Evolutionary conservation across 2,888 invertebrate species (phyloP).

Genomic region (Venusia cambrica): DNA sequence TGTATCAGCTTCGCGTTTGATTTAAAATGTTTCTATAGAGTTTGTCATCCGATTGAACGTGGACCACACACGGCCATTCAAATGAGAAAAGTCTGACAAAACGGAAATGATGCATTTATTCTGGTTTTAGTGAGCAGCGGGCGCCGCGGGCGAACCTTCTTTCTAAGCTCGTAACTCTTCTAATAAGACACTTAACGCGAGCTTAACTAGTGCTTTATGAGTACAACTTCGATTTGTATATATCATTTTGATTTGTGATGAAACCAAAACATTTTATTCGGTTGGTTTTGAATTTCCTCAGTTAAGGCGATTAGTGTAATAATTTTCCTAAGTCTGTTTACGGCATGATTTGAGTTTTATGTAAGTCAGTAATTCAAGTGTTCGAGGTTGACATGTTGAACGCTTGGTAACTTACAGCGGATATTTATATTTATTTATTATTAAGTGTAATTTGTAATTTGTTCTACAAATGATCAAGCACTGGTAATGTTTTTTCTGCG

Average conservation of each 20-base stretch:
- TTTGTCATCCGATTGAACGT: constrained; percentile 53
- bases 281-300: constrained; percentile 45
- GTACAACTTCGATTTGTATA: constrained; percentile 60
- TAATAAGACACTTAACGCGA: constrained; percentile 71
- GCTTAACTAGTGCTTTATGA: constrained; percentile 66
- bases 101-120: constrained; percentile 74
- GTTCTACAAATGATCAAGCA: constrained; percentile 51
- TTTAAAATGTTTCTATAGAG: constrained; percentile 57
- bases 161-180: constrained; percentile 70
- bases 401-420: constrained; percentile 26
- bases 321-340: constrained; percentile 40
- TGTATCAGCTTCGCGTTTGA: constrained; percentile 42
- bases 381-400: constrained; percentile 27
- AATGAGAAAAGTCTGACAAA: constrained; percentile 71
- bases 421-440: constrained; percentile 32
- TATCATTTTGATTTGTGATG: constrained; percentile 70
- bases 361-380: constrained; percentile 28
- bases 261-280: constrained; percentile 49
- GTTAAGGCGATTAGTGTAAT: constrained; percentile 58
- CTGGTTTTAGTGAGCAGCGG: constrained; percentile 52
- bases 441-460: constrained; percentile 48
- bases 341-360: constrained; percentile 34
- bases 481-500: constrained; percentile 43
- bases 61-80: constrained; percentile 71
- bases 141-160: constrained; percentile 70